Evolutionary conservation across 2,888 invertebrate genomes (phyloP), one percentile per base, ranked within the genome.

Genomic region (Luperina nickerlii): DNA sequence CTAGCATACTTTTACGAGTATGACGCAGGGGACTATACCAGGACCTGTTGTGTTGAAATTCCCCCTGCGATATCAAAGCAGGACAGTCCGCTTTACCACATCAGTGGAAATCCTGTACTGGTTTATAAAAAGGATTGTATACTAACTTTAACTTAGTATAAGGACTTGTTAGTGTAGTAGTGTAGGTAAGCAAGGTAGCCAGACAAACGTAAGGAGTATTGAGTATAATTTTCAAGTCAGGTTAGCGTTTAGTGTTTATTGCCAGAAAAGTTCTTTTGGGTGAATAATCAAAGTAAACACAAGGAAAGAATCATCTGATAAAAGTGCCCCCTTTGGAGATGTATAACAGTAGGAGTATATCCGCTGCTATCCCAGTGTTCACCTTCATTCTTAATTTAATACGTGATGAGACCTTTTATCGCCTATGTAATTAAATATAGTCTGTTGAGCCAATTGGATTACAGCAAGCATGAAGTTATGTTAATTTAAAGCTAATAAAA

Each of bases 401-500:
- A 13, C 1, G n/a, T n/a, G n/a, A 27, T 27, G 7, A 51, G 38
- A 51, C 24, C 20, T 11, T 57, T 54, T 18, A n/a, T 8, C 5
- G 54, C n/a, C 8, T 62, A 20, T n/a, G n/a, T 60, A 48, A 57
- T 38, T 42, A 27, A 5, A 13, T 65, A 11, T 24, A 27, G 1
- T 66, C 51, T 60, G 15, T 51, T 60, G 1, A 79, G 15, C 11
- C 4, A 76, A 51, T 20, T 5, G 9, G 9, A 15, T 48, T n/a
- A 63, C 15, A 27, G 5, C 57, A 78, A 7, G 15, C n/a, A 60
- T 51, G 42, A 51, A 83, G 48, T 20, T 69, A 65, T 65, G 77
- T 83, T 77, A 81, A 80, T 76, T 77, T 32, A 18, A 9, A 63
- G 48, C 24, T 69, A 77, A 83, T 81, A 78, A 78, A 81, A 83